A percentile compares a stretch with the other conserved stretches of the same genome.
phyloP scores from a whole-genome alignment of 1,140 invertebrate species.

The Drosophila nikananu region DNA sequence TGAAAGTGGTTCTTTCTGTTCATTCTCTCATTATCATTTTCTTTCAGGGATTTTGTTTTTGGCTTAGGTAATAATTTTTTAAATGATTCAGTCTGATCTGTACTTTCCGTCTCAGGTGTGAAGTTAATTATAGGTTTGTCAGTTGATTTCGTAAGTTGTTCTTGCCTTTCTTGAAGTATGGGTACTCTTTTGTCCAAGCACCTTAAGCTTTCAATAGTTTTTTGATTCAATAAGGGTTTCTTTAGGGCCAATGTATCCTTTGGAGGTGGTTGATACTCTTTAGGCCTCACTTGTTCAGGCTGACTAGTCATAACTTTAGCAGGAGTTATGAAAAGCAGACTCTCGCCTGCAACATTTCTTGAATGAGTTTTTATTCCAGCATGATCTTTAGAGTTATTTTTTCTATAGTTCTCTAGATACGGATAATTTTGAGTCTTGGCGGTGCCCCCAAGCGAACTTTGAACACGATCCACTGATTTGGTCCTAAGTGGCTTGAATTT shows the following conservation, averaged over 20 bases:
- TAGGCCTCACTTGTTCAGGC: too few relatives aligned
- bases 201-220: neutral
- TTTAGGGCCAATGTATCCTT: neutral
- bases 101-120: neutral
- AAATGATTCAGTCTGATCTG: neutral
- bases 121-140: neutral
- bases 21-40: neutral
- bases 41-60: neutral
- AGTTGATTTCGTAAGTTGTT: neutral
- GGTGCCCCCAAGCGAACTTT: too few relatives aligned
- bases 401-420: neutral
- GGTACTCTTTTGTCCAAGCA: neutral
- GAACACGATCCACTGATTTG: neutral
- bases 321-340: neutral
- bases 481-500: neutral
- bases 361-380: neutral
- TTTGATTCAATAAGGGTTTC: neutral
- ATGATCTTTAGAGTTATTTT: neutral
- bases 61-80: neutral
- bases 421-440: neutral
- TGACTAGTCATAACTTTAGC: neutral
- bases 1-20: neutral
- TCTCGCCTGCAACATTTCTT: slow-evolving; percentile 6
- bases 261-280: neutral
- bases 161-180: too few relatives aligned